Conservation (phyloP, 2,888 invertebrate species). For the Crioceris asparagi region DNA sequence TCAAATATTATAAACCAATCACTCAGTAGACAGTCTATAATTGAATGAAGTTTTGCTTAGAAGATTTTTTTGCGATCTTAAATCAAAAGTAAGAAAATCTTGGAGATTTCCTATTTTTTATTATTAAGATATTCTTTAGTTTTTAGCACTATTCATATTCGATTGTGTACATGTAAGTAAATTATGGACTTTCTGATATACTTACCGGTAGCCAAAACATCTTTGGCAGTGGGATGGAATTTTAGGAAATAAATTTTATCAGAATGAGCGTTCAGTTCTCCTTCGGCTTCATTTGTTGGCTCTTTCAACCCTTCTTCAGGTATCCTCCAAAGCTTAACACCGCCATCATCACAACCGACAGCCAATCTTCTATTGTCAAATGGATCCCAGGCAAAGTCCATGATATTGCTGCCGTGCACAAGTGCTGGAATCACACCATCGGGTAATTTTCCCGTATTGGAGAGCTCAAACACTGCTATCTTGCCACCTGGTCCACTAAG, state of each 20-base stretch:
- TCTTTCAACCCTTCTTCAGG: slow-evolving; percentile 48
- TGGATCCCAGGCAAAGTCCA: slow-evolving; percentile 94
- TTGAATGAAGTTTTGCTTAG: too few species aligned
- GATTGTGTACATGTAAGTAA: too few species aligned
- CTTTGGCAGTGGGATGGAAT: slow-evolving; percentile 80
- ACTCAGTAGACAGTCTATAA: too few species aligned
- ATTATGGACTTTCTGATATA: too few species aligned
- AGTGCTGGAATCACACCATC: slow-evolving; percentile 79
- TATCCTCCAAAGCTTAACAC: slow-evolving; percentile 33
- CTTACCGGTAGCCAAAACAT: slow-evolving; percentile 66
- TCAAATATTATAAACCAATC: too few species aligned
- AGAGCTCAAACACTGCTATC: slow-evolving; percentile 74
- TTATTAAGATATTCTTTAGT: too few species aligned
- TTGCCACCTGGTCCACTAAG: slow-evolving; percentile 85
- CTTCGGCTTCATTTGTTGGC: slow-evolving; percentile 66
- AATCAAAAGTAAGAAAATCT: too few species aligned
- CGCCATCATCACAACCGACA: slow-evolving; percentile 83
- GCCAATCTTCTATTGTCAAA: slow-evolving; percentile 62
- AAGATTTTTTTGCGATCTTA: too few species aligned
- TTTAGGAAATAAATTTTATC: slow-evolving; percentile 89
- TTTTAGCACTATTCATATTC: too few species aligned
- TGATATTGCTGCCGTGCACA: slow-evolving; percentile 78
- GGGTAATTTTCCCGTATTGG: slow-evolving; percentile 62
- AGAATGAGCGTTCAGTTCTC: slow-evolving; percentile 64
- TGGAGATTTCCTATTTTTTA: too few species aligned